Evolutionary conservation across 2,113 vertebrate genomes (phyloP), one percentile per base, ranked within the genome.

Genomic region (Tylochromis polylepis): DNA sequence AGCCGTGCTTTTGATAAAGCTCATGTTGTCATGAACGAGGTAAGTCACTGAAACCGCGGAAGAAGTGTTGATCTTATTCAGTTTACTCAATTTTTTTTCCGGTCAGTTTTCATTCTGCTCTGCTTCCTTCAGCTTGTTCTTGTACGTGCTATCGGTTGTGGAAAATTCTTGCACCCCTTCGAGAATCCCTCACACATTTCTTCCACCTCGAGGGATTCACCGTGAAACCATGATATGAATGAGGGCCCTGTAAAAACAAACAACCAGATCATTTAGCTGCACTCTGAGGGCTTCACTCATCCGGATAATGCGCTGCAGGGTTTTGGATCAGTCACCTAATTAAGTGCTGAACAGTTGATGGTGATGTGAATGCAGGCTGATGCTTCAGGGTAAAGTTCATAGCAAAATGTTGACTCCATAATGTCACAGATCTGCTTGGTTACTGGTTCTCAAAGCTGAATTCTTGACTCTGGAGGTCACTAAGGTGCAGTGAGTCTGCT

Each of bases 161-260:
- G 86, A 93, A 93, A 90, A 85, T 92, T 93, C 84, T 94, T 83
- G 92, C 92, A 87, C 93, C 91, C 93, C 87, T 58, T 81, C 24
- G 85, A 85, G 89, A 91, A 92, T 94, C 91, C 88, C 81, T 94
- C 87, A 70, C 92, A 94, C 58, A 36, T 93, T 86, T 85, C 62
- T 90, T 86, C 81, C 80, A 93, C 78, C 89, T 93, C 84, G 75
- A 4, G 91, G 87, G 93, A 92, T 93, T 92, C 81, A 90, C 90
- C 79, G 85, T 87, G 89, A 95, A 95, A 88, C 82, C 83, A 15
- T 84, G 83, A 91, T 92, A 81, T 90, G 88, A 91, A 89, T 89
- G 89, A 92, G 88, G 72, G 85, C 88, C 53, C 65, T 87, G 89
- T 91, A 41, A 92, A 92, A 94, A 92, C 85, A 93, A 94, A 89